Evolutionary conservation across 2,113 vertebrate species (phyloP), one percentile per base, ranked within the genome.

Genomic region (Limanda limanda): DNA sequence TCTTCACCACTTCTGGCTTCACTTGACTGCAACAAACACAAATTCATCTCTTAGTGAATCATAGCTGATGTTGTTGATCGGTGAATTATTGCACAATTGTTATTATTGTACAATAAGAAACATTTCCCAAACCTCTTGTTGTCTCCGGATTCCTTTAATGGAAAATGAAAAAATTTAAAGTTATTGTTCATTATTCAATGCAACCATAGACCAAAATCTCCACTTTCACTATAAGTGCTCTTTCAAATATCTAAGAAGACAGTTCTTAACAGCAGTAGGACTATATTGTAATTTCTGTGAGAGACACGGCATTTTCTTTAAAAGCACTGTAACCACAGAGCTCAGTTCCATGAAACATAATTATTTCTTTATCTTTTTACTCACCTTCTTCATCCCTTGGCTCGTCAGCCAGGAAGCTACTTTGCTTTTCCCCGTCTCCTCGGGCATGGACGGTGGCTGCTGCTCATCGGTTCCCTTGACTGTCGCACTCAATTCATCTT

Each of bases 361-460:
- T 31, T 54, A 2, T 48, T 31, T 1, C 6, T 68, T 5, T 2
- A 12, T 23, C 13, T 20, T 92, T 0, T 87, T 73, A 47, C 87
- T 92, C 71, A 92, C 93, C 20, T 87, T 93, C 0, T 96, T 96
- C 24, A 78, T 2, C 0, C 90, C 89, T 65, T 94, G 82, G 91
- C 94, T 94, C 82, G 96, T 99, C 66, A 99, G 73, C 97, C 97
- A 99, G 0, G 96, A 98, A 40, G 96, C 98, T 89, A 99, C 98
- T 81, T 99, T 99, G 85, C 95, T 98, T 89, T 99, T 98, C 67
- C 96, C 94, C 3, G 89, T 97, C 92, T 99, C 97, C 88, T 98
- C 97, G 0, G 96, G 95, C 81, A 95, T 92, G 0, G 95, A 95
- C 0, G 96, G 97, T 0, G 95, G 96, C 58, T 98, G 97, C 31